A percentile compares a stretch with the other conserved stretches of the same genome.
These are phyloP conservation scores for Nymphalis polychloros DNA, from an alignment of 2,888 invertebrate genomes.

Conservation along the genomic window DNA sequence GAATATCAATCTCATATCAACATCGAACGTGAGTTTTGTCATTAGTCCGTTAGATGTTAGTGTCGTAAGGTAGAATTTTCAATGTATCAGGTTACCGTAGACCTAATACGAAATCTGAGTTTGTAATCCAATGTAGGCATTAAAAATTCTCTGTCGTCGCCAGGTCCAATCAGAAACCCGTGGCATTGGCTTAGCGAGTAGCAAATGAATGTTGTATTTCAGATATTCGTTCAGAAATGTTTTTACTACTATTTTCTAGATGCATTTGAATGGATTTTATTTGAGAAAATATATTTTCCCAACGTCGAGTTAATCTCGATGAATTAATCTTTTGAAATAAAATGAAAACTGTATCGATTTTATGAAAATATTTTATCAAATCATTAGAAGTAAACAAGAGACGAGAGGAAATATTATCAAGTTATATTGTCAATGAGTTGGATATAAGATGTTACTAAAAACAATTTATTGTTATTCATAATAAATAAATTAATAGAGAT, in stretches of 20 bases:
- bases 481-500: no score
- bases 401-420: no score
- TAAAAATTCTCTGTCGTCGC: slow-evolving; percentile 23
- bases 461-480: no score
- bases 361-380: no score
- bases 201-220: slow-evolving; percentile 36
- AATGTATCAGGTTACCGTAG: background rate
- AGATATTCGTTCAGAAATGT: slow-evolving; percentile 22
- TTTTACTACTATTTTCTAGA: slow-evolving; percentile 15
- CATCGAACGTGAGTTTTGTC: background rate
- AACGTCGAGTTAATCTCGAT: no score
- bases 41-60: background rate
- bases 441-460: no score
- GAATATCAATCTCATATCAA: background rate
- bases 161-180: slow-evolving; percentile 29
- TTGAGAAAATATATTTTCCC: background rate
- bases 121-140: slow-evolving; percentile 17
- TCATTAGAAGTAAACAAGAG: no score
- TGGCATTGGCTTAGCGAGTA: slow-evolving; percentile 24
- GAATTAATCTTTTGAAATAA: no score
- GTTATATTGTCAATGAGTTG: no score
- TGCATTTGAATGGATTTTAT: background rate
- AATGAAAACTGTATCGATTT: no score
- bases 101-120: slow-evolving; percentile 19
- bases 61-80: slow-evolving; percentile 2